A percentile compares a stretch with the other conserved stretches of the same genome.
Conservation (phyloP, 2,888 invertebrate genomes). For the Euspilapteryx auroguttella region DNA sequence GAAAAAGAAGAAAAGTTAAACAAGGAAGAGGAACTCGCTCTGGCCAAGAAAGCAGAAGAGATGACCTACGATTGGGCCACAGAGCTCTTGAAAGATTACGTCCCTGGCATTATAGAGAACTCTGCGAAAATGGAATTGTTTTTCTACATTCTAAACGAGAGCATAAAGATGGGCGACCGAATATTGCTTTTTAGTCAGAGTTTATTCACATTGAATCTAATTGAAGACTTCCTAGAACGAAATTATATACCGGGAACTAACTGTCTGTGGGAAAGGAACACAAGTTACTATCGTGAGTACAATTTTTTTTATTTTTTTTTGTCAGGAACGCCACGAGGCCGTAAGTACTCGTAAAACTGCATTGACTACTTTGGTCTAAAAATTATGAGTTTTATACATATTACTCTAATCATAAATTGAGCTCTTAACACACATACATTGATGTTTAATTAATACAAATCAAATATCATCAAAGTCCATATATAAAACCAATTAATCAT, state of each 20-base stretch:
- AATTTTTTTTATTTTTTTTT: background rate
- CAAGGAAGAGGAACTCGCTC: constrained; percentile 56
- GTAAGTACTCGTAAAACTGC: too few species aligned
- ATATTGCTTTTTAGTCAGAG: constrained; percentile 95
- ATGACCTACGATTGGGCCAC: constrained; percentile 89
- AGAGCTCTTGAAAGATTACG: constrained; percentile 81
- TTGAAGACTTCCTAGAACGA: constrained; percentile 89
- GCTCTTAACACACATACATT: too few species aligned
- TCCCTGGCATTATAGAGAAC: constrained; percentile 86
- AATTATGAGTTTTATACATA: too few species aligned
- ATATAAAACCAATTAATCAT: too few species aligned
- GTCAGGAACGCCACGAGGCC: too few species aligned
- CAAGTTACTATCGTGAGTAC: constrained; percentile 86
- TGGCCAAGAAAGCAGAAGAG: constrained; percentile 73
- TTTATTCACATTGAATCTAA: constrained; percentile 89
- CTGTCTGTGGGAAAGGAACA: constrained; percentile 82
- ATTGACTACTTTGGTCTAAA: too few species aligned
- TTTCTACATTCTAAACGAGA: constrained; percentile 88
- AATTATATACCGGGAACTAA: constrained; percentile 69
- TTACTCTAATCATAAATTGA: too few species aligned
- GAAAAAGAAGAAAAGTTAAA: constrained; percentile 63
- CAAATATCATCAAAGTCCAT: too few species aligned
- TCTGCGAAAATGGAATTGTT: constrained; percentile 95
- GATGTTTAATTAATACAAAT: too few species aligned
- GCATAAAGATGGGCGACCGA: constrained; percentile 85